A percentile compares a stretch with the other conserved stretches of the same genome.
Evolutionary conservation across 1,140 invertebrate species (phyloP).

Genomic region (Copidosoma floridanum): DNA sequence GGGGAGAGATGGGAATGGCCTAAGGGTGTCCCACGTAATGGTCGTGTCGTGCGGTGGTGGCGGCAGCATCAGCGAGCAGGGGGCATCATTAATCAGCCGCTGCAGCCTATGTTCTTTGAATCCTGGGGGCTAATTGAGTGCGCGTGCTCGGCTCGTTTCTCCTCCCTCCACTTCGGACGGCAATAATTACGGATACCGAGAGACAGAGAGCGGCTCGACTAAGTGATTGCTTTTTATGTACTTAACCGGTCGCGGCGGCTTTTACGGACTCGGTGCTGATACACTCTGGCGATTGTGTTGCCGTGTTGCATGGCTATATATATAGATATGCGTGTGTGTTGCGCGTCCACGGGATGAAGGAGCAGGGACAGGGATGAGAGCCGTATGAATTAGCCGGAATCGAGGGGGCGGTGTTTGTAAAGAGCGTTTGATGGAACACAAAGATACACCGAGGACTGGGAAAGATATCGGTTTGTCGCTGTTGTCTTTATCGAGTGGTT

Average conservation of each 20-base stretch:
- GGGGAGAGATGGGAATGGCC: too few species aligned
- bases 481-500: too few species aligned
- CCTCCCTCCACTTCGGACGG: neutral
- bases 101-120: too few species aligned
- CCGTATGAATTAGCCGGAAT: neutral
- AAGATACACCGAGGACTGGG: too few species aligned
- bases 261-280: neutral
- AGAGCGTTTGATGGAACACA: neutral
- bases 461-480: too few species aligned
- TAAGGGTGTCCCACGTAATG: constrained; percentile 6
- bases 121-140: constrained; percentile 4
- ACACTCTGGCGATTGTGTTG: too few species aligned
- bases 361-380: too few species aligned
- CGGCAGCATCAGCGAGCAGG: too few species aligned
- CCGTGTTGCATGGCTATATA: too few species aligned
- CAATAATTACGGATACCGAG: constrained; percentile 6
- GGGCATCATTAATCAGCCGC: constrained; percentile 12
- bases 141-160: too few species aligned
- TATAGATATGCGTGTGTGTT: too few species aligned
- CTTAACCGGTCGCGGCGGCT: neutral
- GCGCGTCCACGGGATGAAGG: too few species aligned
- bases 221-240: constrained; percentile 7
- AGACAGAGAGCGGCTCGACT: neutral
- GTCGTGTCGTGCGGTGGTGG: neutral
- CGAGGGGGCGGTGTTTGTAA: neutral